phyloP scores from a whole-genome alignment of 2,113 vertebrate genomes.

The Panurus biarmicus region DNA sequence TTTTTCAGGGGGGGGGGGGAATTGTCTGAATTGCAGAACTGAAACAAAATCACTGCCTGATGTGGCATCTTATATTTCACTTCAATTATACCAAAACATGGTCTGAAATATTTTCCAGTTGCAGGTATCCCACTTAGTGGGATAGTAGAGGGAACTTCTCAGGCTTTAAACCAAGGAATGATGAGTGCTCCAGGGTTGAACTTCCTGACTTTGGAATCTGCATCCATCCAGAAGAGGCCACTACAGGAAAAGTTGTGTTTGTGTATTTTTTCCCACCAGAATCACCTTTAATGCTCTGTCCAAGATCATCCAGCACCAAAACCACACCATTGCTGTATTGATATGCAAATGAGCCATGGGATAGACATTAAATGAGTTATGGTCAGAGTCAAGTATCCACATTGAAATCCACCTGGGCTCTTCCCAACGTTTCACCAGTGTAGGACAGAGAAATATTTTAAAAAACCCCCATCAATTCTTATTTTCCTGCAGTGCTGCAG shows the following conservation, averaged over 20 bases:
- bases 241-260: background rate
- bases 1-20: background rate
- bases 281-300: background rate
- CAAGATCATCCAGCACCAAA: background rate
- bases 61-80: background rate
- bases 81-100: background rate
- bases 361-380: background rate
- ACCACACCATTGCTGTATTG: accelerated
- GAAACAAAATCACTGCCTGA: background rate
- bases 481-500: no score
- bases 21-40: background rate
- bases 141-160: background rate
- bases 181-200: background rate
- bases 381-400: background rate
- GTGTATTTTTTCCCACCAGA: background rate
- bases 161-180: background rate
- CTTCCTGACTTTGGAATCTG: background rate
- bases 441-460: accelerated
- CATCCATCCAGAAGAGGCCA: background rate
- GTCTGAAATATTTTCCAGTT: background rate
- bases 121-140: background rate
- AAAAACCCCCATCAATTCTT: background rate
- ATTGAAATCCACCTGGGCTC: background rate
- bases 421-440: background rate
- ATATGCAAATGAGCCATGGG: background rate